phyloP scores from a whole-genome alignment of 2,888 invertebrate species.

The Bursaphelenchus okinawaensis region DNA sequence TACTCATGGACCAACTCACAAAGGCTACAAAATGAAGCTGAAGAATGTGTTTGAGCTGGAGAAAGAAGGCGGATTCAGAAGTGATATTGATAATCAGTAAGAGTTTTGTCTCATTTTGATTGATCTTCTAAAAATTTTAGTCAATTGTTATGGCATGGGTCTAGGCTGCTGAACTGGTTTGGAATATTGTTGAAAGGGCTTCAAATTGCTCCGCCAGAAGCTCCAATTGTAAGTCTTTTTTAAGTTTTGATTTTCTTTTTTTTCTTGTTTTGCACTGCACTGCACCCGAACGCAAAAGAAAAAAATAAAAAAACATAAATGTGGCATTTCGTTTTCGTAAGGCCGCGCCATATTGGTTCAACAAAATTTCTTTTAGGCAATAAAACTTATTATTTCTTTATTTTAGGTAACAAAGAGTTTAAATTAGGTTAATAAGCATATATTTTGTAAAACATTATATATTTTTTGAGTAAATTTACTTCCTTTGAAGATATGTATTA shows the following conservation, averaged over 20 bases:
- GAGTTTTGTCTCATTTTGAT: not conserved
- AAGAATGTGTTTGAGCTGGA: constrained; percentile 53
- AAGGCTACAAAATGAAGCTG: constrained; percentile 35
- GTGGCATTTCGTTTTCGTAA: too few relatives aligned
- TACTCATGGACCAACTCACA: constrained; percentile 86
- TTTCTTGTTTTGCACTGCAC: too few relatives aligned
- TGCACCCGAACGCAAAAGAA: too few relatives aligned
- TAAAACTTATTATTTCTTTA: too few relatives aligned
- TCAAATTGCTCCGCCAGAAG: constrained; percentile 82
- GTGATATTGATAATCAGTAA: constrained; percentile 58
- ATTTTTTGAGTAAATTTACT: too few relatives aligned
- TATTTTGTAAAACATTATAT: too few relatives aligned
- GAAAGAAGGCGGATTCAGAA: constrained; percentile 66
- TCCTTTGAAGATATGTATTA: too few relatives aligned
- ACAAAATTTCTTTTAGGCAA: too few relatives aligned
- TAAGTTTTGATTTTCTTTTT: not conserved
- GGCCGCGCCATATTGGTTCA: too few relatives aligned
- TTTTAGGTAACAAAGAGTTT: too few relatives aligned
- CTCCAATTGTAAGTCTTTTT: constrained; percentile 19
- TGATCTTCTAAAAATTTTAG: not conserved
- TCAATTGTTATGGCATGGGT: constrained; percentile 71
- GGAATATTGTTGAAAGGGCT: constrained; percentile 77
- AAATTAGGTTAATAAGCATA: too few relatives aligned
- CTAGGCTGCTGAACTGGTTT: constrained; percentile 78
- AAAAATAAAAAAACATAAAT: too few relatives aligned